Evolutionary conservation across 2,113 vertebrate genomes (phyloP), one percentile per base, ranked within the genome.

Genomic region (Galemys pyrenaicus): DNA sequence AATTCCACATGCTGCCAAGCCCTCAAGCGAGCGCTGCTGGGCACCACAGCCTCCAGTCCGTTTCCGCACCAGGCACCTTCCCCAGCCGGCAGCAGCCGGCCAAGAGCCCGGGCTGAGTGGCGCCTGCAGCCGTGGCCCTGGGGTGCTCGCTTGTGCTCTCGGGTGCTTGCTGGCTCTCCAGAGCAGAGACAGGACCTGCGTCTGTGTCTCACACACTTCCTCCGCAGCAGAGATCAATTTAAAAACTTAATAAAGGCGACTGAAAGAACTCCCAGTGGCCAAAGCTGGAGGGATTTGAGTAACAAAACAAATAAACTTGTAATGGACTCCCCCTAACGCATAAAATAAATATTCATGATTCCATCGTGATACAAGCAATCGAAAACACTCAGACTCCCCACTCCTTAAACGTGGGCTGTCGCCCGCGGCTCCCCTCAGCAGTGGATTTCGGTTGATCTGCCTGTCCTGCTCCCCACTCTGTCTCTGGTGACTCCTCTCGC

Each of bases 221-320:
- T 56, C 68, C 12, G 4, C 56, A 51, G 62, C 20, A 51, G 24
- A 87, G 68, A 87, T 46, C 64, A 70, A 79, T 83, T 93, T 86
- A 78, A 86, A 95, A 89, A 87, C 30, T 37, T 58, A 95, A 90
- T 62, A 46, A 93, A 94, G 41, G 88, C 87, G 92, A 77, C 39
- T 67, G 39, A 58, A 94, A 80, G 44, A 68, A n/a, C 41, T 82
- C 39, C 85, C 41, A 28, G 28, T 51, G 35, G 67, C 58, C 32
- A 35, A 86, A 82, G 39, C 39, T n/a, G 13, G 22, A 65, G 71
- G 1, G 35, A 91, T 32, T 32, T 79, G n/a, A 87, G 30, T 30
- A 60, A 83, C 5, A 51, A 89, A 68, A 70, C 35, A 68, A 86
- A 64, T 58, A 85, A 60, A 62, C 56, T 15, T 32, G 20, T n/a